phyloP scores from a whole-genome alignment of 2,797 vertebrate species.

The Melanotaenia nigrans region DNA sequence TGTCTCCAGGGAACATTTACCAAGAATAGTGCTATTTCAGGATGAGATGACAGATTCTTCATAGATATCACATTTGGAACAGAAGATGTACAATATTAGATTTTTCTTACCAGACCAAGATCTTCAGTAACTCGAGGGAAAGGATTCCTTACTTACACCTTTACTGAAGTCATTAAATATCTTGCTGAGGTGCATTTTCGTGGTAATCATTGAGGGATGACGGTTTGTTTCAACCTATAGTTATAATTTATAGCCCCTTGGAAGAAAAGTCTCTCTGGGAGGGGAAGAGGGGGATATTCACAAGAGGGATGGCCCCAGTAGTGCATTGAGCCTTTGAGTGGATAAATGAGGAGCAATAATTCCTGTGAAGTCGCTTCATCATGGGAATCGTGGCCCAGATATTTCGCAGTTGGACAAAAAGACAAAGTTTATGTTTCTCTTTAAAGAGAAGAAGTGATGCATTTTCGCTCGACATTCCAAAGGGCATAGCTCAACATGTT shows the following conservation, averaged over 20 bases:
- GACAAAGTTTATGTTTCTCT: conserved; percentile 8
- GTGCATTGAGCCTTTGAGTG: conserved; percentile 31
- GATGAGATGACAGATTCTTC: conserved; percentile 5
- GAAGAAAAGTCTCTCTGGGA: conserved; percentile 36
- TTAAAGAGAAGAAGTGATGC: background rate
- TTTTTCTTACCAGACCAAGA: background rate
- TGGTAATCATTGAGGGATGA: conserved; percentile 1
- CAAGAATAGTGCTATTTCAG: conserved; percentile 20
- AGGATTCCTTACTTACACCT: background rate
- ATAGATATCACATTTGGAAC: conserved; percentile 1
- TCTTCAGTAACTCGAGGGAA: background rate
- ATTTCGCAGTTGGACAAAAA: conserved; percentile 37
- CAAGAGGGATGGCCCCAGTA: conserved; percentile 34
- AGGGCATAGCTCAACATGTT: background rate
- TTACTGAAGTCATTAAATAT: conserved; percentile 7
- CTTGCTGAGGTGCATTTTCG: conserved; percentile 17
- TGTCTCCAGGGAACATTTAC: conserved; percentile 43
- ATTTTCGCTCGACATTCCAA: background rate
- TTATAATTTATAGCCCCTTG: conserved; percentile 47
- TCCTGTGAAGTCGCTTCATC: conserved; percentile 32
- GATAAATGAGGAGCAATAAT: conserved; percentile 33
- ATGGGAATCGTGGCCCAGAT: conserved; percentile 50
- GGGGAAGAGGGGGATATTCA: conserved; percentile 13
- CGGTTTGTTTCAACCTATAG: background rate
- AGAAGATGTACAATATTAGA: background rate